Base-by-base conservation (phyloP, 2,888 invertebrate species). In the Tuberolachnus salignus region DNA sequence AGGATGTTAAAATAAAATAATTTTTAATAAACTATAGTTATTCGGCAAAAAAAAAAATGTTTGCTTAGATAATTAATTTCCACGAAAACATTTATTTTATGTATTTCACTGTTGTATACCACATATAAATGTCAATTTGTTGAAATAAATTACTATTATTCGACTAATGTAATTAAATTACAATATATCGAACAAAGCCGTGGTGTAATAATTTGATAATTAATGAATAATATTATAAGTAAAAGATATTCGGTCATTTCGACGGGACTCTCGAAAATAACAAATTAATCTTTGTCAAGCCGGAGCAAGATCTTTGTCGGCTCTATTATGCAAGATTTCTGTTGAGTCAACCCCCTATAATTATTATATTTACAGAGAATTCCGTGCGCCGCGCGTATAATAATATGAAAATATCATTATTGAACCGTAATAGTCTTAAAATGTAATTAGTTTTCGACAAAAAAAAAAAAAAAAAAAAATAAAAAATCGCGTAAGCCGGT, bases 321-420 rank as follows among this genome's bases (percentile, higher is more conserved):
- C 72, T 51, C 72, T 73, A 73, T 73, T 73, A 73, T 72, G 61
- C 61, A 61, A 21, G 34, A 73, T 73, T 73, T 73, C 51, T 73
- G 72, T 51, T 16, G 72, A 73, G 72, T 73, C 72, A 63, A 73
- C 61, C 72, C 72, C 72, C 19, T 46, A 26, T 59, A 59, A 71
- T 71, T 71, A 59, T 71, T 59, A 71, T 49, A 59, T 26, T 71
- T 26, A 59, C 46, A 46, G 57, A 49, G 71, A 59, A 59, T 59
- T 59, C 59, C 23, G 44, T n/a, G 46, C n/a, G 44, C 23, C 26
- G 16, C n/a, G 57, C 57, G 46, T 26, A 46, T 49, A 59, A 46
- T 49, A 59, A 71, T 57, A 46, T 71, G 55, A 57, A 55, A 57
- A 71, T 71, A 71, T 16, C 46, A 46, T 59, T 59, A 63, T 63